Evolutionary conservation across 1,140 invertebrate genomes (phyloP).

Genomic region (Papilio dardanus): DNA sequence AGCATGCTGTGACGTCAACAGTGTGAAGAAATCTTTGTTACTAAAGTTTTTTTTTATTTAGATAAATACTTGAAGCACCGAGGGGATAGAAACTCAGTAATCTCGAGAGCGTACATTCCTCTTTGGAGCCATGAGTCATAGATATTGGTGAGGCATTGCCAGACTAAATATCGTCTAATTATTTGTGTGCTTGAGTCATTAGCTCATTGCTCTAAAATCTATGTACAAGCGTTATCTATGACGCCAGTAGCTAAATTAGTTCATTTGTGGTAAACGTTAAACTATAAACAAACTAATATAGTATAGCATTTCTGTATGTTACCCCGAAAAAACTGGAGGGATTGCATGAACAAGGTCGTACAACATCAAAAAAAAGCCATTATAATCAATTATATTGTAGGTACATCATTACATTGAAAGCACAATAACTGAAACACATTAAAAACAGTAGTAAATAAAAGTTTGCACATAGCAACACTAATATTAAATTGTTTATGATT

Average conservation of each 20-base stretch:
- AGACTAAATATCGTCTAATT: slow-evolving; percentile 26
- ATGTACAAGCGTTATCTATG: slow-evolving; percentile 5
- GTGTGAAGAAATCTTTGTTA: slow-evolving; percentile 8
- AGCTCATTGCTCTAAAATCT: slow-evolving; percentile 28
- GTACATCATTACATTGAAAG: too few species aligned
- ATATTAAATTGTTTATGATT: too few species aligned
- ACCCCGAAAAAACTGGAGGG: background rate
- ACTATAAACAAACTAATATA: too few species aligned
- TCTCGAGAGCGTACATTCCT: slow-evolving; percentile 1
- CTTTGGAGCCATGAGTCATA: slow-evolving; percentile 15
- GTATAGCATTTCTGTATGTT: background rate
- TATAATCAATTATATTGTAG: too few species aligned
- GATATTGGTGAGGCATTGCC: slow-evolving; percentile 16
- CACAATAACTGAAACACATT: too few species aligned
- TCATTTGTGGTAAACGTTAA: background rate
- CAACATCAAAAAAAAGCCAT: too few species aligned
- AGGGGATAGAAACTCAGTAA: background rate
- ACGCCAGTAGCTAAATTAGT: background rate
- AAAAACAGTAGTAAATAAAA: too few species aligned
- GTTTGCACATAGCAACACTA: too few species aligned
- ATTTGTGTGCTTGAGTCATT: slow-evolving; percentile 15
- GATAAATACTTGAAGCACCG: background rate
- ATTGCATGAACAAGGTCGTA: background rate
- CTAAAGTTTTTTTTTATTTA: background rate
- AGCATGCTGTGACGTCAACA: background rate